Evolutionary conservation across 2,113 vertebrate species (phyloP).

Genomic region (Grantiella picta): DNA sequence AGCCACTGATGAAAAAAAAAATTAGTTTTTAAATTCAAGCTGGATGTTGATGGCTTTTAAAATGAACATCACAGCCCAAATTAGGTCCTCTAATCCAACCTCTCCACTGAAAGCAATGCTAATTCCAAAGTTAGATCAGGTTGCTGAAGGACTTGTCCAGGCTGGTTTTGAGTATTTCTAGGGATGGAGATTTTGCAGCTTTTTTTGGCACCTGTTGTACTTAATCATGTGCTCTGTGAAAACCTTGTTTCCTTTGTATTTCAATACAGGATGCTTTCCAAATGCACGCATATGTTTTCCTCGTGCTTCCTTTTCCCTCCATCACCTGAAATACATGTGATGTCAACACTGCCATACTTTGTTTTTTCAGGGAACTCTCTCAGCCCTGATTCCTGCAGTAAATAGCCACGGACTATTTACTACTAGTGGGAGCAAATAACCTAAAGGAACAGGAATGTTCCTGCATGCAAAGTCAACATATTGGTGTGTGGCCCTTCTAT

Average conservation of each 20-base stretch:
- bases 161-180: not conserved
- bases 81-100: not conserved
- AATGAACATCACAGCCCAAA: not conserved
- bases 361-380: not conserved
- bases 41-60: not conserved
- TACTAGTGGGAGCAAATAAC: not conserved
- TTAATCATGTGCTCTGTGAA: not conserved
- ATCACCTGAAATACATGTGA: not conserved
- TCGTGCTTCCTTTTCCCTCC: not conserved
- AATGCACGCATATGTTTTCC: rapidly evolving
- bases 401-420: not conserved
- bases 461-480: not conserved
- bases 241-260: not conserved
- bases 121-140: not conserved
- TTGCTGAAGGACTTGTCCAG: not conserved
- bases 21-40: not conserved
- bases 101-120: not conserved
- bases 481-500: rapidly evolving
- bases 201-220: not conserved
- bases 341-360: not conserved
- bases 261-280: not conserved
- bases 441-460: not conserved
- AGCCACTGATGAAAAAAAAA: not conserved
- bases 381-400: not conserved
- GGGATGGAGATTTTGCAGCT: not conserved